phyloP scores from a whole-genome alignment of 2,888 invertebrate species.

The Drosophila atroscutellata region DNA sequence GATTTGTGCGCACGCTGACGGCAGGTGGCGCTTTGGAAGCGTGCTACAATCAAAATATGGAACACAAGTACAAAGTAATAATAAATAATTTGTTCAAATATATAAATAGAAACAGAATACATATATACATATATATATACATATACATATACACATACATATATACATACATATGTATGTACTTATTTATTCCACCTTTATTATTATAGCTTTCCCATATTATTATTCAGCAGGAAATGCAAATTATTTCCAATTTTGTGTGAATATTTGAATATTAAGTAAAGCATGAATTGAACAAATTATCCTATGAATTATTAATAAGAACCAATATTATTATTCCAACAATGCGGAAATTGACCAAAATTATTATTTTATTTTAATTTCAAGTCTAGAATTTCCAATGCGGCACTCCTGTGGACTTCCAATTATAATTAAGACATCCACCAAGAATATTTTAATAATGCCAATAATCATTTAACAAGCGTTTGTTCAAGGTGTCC shows the following conservation, averaged over 20 bases:
- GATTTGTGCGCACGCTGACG: slow-evolving; percentile 44
- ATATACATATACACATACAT: background rate
- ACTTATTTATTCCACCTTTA: background rate
- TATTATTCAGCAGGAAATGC: background rate
- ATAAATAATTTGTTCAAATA: background rate
- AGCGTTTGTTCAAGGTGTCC: background rate
- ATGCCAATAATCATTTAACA: background rate
- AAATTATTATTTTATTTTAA: background rate
- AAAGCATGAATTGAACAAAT: background rate
- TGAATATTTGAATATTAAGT: background rate
- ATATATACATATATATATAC: background rate
- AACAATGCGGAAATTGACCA: background rate
- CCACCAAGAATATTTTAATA: background rate
- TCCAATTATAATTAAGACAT: background rate
- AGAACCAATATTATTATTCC: background rate
- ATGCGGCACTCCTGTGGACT: background rate
- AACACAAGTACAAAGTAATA: background rate
- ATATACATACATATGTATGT: background rate
- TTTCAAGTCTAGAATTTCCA: background rate
- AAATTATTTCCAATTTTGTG: background rate
- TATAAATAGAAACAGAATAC: background rate
- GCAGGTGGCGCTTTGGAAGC: slow-evolving; percentile 62
- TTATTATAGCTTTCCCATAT: background rate
- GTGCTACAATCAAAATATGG: slow-evolving; percentile 36
- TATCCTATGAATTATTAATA: background rate